These are phyloP conservation scores for Andrena hattorfiana DNA, from an alignment of 2,888 invertebrate species.

Conservation along the genomic window DNA sequence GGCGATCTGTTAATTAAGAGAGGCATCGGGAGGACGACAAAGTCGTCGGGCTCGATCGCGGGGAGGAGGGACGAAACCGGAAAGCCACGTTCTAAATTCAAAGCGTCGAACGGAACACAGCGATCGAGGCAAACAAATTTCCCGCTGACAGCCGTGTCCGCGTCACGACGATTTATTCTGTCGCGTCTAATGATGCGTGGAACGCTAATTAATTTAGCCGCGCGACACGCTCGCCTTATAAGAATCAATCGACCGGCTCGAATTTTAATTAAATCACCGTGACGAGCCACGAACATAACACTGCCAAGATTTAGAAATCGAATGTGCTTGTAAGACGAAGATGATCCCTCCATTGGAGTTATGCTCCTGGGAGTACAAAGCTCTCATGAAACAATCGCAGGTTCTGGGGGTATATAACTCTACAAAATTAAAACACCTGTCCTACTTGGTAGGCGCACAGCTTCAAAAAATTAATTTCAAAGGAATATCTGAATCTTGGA, in stretches of 20 bases:
- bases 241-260: slow-evolving; percentile 5
- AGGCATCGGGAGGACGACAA: slow-evolving; percentile 41
- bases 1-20: slow-evolving; percentile 51
- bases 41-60: neutral
- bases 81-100: slow-evolving; percentile 29
- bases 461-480: no score
- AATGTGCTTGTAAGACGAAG: no score
- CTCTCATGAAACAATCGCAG: no score
- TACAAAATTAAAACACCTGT: no score
- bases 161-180: slow-evolving; percentile 43
- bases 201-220: slow-evolving; percentile 58
- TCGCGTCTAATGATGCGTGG: slow-evolving; percentile 52
- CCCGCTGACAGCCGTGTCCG: slow-evolving; percentile 19
- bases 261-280: slow-evolving; percentile 53
- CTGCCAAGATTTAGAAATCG: no score
- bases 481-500: no score
- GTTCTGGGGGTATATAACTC: no score
- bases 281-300: neutral
- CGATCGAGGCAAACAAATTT: slow-evolving; percentile 44
- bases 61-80: neutral
- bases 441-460: no score
- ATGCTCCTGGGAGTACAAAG: no score
- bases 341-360: no score
- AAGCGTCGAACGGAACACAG: neutral
- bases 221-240: slow-evolving; percentile 24